Base-by-base conservation (phyloP, 2,888 invertebrate genomes). In the Epinotia bilunana region DNA sequence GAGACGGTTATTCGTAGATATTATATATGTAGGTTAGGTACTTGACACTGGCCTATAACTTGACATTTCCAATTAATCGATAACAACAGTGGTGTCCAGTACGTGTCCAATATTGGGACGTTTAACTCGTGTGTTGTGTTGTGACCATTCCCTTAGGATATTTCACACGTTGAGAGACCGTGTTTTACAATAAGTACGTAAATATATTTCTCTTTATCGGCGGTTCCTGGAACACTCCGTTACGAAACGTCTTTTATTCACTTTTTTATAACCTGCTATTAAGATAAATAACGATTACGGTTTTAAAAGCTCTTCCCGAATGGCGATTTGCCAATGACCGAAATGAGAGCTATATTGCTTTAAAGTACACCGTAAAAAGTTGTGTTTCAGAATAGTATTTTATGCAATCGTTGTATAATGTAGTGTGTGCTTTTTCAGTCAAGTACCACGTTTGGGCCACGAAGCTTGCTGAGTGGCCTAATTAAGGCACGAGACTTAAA, bases 301-400 rank as follows among this genome's bases (percentile, higher is more conserved):
- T 64, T 63, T 69, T 23, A 13, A 65, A 62, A 62, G 62, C 62
- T 61, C 61, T 43, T 62, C 43, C 62, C 39, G 0, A 9, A 43
- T 62, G 62, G 62, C 62, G 39, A n/a, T 43, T 62, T 62, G 62
- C 62, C 62, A 62, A 62, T 62, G 62, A 7, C 62, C 62, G n/a
- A 62, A 62, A 39, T 18, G 18, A 20, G 43, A 62, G 23, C 53
- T 23, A 33, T 49, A 65, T 65, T 16, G 53, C 53, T 53, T 1
- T 12, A 49, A 28, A 16, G 20, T 53, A 18, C 43, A 18, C 58
- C 16, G 61, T 49, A 57, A 33, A 60, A 16, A 60, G 12, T 28
- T 16, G 12, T 2, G 13, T 60, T 16, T 6, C 11, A 28, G 23
- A n/a, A n/a, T n/a, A n/a, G n/a, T n/a, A n/a, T n/a, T n/a, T n/a